Conservation (phyloP, 2,888 invertebrate species). For the Pteria penguin region DNA sequence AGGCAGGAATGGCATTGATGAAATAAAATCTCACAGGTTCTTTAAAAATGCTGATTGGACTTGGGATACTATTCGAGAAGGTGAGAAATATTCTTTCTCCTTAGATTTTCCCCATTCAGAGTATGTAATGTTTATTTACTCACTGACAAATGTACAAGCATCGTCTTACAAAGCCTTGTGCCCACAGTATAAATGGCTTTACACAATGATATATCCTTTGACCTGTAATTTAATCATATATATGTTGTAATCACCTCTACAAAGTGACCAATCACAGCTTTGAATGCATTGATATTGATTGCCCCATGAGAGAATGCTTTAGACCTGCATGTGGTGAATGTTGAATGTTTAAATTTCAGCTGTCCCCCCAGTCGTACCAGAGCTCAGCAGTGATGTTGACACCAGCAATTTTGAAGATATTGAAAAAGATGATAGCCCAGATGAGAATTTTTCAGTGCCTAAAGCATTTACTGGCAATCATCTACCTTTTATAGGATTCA, state of each 20-base stretch:
- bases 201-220: no score
- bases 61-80: slow-evolving; percentile 95
- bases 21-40: slow-evolving; percentile 96
- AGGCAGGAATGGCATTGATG: slow-evolving; percentile 94
- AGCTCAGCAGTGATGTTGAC: slow-evolving; percentile 96
- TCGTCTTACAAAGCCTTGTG: no score
- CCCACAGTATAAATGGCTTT: no score
- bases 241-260: no score
- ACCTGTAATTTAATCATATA: no score
- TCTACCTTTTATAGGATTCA: slow-evolving; percentile 98
- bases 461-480: slow-evolving; percentile 99
- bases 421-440: slow-evolving; percentile 92
- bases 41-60: slow-evolving; percentile 99
- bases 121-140: no score
- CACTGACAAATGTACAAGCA: no score
- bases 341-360: slow-evolving; percentile 65
- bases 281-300: background rate
- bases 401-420: slow-evolving; percentile 99
- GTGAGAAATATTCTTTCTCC: no score
- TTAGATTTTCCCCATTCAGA: no score
- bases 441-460: slow-evolving; percentile 96
- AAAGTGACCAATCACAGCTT: no score
- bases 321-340: background rate
- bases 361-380: slow-evolving; percentile 97
- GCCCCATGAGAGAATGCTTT: background rate